Evolutionary conservation across 2,888 invertebrate genomes (phyloP).

Genomic region (Drosophila colorata): DNA sequence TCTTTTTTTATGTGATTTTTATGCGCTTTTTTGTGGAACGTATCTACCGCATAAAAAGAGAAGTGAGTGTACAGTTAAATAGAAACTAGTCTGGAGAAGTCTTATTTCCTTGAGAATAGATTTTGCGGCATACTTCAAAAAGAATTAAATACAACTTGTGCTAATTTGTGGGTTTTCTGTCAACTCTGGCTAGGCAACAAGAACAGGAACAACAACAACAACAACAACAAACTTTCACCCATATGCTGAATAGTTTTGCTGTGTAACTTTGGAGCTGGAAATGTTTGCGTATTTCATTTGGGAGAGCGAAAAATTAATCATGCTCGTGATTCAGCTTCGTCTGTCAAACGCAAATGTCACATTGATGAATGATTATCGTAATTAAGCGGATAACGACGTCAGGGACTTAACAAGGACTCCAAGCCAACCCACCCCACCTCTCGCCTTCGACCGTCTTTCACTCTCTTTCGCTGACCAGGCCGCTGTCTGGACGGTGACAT

Average conservation of each 20-base stretch:
- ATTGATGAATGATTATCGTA: conserved; percentile 81
- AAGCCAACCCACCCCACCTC: conserved; percentile 7
- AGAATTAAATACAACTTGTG: background rate
- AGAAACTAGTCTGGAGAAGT: no score
- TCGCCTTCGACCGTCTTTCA: background rate
- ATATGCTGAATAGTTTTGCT: conserved; percentile 37
- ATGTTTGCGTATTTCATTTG: conserved; percentile 22
- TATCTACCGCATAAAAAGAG: no score
- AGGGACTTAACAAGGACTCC: conserved; percentile 46
- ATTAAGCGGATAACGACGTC: conserved; percentile 75
- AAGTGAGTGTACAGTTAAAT: no score
- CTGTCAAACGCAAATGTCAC: conserved; percentile 82
- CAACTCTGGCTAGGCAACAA: background rate
- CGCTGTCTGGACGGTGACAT: conserved; percentile 53
- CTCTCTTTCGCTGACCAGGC: background rate
- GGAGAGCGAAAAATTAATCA: conserved; percentile 61
- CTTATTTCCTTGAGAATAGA: no score
- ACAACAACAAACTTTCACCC: conserved; percentile 5
- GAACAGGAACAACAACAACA: background rate
- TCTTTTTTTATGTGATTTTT: no score
- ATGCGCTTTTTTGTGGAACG: no score
- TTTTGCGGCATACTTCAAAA: background rate
- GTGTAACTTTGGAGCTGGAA: conserved; percentile 25
- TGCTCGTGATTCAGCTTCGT: conserved; percentile 72
- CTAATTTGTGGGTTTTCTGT: background rate